Percentiles rank a stretch among this genome's conserved stretches.
Evolutionary conservation across 2,797 vertebrate genomes (phyloP).

Genomic region (Crypturellus tataupa): DNA sequence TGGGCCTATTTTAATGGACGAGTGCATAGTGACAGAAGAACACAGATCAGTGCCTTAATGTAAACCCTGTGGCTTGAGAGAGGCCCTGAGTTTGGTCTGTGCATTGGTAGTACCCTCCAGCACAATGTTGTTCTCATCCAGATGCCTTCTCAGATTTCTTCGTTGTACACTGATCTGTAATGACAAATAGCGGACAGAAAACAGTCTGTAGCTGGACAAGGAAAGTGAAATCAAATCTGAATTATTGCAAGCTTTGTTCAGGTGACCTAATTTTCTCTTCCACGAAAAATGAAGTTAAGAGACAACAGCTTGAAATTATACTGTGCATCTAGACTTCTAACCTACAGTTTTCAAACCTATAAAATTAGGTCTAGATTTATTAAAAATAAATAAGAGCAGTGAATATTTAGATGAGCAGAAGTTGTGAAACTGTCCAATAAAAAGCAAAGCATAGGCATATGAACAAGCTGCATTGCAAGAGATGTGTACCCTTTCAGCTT

Average conservation of each 20-base stretch:
- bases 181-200: conserved; percentile 5
- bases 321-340: neutral
- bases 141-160: neutral
- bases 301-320: neutral
- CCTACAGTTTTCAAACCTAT: too few relatives aligned
- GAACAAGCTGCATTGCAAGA: neutral
- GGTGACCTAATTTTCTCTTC: conserved; percentile 35
- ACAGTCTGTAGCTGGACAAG: neutral
- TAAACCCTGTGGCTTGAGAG: neutral
- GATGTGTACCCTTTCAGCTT: neutral
- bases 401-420: neutral
- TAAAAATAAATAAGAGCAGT: neutral
- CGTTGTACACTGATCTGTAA: neutral
- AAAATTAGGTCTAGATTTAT: neutral
- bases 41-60: conserved; percentile 57
- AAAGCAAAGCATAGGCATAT: neutral
- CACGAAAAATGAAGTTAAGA: neutral
- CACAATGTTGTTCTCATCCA: conserved; percentile 4
- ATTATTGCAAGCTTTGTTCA: neutral
- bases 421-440: neutral
- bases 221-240: neutral
- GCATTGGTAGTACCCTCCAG: conserved; percentile 32
- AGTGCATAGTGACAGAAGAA: conserved; percentile 9
- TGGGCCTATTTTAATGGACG: neutral
- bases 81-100: conserved; percentile 7